These are phyloP conservation scores for Fragum sueziense DNA, from an alignment of 2,888 invertebrate genomes.

Conservation along the genomic window DNA sequence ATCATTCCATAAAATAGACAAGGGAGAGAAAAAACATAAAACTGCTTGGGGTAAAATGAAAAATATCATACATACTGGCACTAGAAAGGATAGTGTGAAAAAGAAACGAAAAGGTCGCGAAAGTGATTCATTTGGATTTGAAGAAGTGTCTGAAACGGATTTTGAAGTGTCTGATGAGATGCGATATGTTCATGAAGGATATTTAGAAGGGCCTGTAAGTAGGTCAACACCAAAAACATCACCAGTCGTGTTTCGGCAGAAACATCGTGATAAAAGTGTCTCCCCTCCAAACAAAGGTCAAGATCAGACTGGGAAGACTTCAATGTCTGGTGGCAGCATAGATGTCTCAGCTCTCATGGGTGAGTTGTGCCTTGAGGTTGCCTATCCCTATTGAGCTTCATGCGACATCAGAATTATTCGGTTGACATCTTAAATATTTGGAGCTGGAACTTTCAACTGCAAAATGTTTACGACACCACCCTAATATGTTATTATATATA, in stretches of 20 bases:
- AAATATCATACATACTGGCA: conserved; percentile 89
- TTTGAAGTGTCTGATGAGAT: conserved; percentile 68
- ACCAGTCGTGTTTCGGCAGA: conserved; percentile 70
- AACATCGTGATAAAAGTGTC: conserved; percentile 61
- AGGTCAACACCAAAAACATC: conserved; percentile 75
- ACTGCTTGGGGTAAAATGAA: conserved; percentile 92
- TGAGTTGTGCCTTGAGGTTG: too few species aligned
- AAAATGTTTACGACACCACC: too few species aligned
- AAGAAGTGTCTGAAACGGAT: conserved; percentile 75
- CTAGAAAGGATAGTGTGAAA: conserved; percentile 87
- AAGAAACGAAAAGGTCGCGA: conserved; percentile 82
- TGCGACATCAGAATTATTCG: too few species aligned
- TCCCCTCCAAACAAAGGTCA: conserved; percentile 60
- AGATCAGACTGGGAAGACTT: conserved; percentile 44
- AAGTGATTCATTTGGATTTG: conserved; percentile 63
- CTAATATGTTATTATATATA: too few species aligned
- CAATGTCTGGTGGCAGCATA: conserved; percentile 56
- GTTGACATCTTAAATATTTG: too few species aligned
- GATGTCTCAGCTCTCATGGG: conserved; percentile 77
- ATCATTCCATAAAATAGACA: conserved; percentile 66
- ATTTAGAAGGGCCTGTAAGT: conserved; percentile 71
- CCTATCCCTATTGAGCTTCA: too few species aligned
- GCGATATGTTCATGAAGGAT: conserved; percentile 66
- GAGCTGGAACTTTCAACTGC: too few species aligned
- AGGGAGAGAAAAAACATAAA: conserved; percentile 82